Evolutionary conservation across 2,888 invertebrate species (phyloP), one percentile per base, ranked within the genome.

Genomic region (Oscheius sp.): DNA sequence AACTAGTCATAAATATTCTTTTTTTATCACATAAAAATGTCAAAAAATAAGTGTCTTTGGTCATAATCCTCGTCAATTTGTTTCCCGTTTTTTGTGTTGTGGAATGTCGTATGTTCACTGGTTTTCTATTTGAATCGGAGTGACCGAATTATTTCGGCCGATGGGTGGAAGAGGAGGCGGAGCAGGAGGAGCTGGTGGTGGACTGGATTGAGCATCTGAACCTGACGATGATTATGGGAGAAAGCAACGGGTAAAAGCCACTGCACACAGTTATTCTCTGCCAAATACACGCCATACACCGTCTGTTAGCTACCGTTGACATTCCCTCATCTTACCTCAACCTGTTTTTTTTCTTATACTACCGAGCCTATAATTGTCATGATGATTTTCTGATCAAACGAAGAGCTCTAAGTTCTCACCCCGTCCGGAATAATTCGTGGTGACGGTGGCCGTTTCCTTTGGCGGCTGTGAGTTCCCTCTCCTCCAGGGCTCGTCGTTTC

Each of bases 401-500:
- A 49, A n/a, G 6, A 18, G 49, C 18, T 49, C 18, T 7, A 49
- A 18, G 18, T 49, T 49, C 18, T 49, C 49, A 66, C 66, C 66
- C 18, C 66, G 27, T 25, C 52, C 66, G 18, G 66, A n/a, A 43
- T 18, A 61, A 9, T 35, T 35, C 9, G 35, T 35, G 18, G 23
- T 41, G 12, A 66, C 66, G 27, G n/a, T 52, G 29, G 46, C 63
- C 21, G 43, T 66, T n/a, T 66, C 66, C 35, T 66, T 66, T 6
- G 66, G 66, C n/a, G 52, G 23, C 21, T 49, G 49, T 9, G 46
- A 46, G 52, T 16, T 29, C n/a, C 66, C 49, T 29, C 69, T 18
- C 9, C 55, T 53, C 69, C 69, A 69, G n/a, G 69, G 69, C 58
- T 69, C 69, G n/a, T 35, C 69, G 9, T 53, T 52, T n/a, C 69